These are phyloP conservation scores for Pollachius pollachius DNA, from an alignment of 2,113 vertebrate species.

Conservation along the genomic window DNA sequence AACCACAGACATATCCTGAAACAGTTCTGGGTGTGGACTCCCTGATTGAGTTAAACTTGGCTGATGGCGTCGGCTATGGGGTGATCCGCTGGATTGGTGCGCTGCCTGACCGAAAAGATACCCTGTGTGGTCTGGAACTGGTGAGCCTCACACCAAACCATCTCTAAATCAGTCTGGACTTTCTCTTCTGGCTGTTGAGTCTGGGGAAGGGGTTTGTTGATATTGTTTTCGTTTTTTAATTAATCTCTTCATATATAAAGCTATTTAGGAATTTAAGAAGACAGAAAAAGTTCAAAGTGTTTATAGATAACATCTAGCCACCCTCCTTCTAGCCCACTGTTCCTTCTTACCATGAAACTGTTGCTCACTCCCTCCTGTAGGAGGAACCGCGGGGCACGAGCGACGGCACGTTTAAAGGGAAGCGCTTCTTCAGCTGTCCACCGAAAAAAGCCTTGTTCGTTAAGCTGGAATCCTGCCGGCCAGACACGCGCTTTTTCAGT, in stretches of 20 bases:
- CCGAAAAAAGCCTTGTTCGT: slow-evolving; percentile 76
- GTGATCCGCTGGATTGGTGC: slow-evolving; percentile 84
- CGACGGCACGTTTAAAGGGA: slow-evolving; percentile 67
- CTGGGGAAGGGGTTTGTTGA: neutral
- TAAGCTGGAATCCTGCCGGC: slow-evolving; percentile 73
- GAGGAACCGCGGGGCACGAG: slow-evolving; percentile 74
- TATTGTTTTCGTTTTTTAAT: neutral
- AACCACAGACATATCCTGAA: neutral
- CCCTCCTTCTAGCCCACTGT: too few species aligned
- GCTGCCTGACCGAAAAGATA: slow-evolving; percentile 46
- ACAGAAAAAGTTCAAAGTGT: neutral
- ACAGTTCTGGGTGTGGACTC: slow-evolving; percentile 67
- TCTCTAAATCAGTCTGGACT: too few species aligned
- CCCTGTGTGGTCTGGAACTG: slow-evolving; percentile 82
- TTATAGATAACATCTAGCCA: neutral
- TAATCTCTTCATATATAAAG: too few species aligned
- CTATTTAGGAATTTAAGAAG: neutral
- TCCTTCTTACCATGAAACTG: neutral
- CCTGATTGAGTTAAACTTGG: slow-evolving; percentile 76
- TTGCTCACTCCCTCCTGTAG: slow-evolving; percentile 43
- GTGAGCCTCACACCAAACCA: slow-evolving; percentile 50
- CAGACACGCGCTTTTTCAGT: slow-evolving; percentile 72
- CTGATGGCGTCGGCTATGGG: slow-evolving; percentile 60
- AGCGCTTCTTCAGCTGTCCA: slow-evolving; percentile 70
- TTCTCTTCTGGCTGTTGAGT: too few species aligned